These are phyloP conservation scores for Pollicipes pollicipes DNA, from an alignment of 1,140 invertebrate genomes.

Conservation along the genomic window DNA sequence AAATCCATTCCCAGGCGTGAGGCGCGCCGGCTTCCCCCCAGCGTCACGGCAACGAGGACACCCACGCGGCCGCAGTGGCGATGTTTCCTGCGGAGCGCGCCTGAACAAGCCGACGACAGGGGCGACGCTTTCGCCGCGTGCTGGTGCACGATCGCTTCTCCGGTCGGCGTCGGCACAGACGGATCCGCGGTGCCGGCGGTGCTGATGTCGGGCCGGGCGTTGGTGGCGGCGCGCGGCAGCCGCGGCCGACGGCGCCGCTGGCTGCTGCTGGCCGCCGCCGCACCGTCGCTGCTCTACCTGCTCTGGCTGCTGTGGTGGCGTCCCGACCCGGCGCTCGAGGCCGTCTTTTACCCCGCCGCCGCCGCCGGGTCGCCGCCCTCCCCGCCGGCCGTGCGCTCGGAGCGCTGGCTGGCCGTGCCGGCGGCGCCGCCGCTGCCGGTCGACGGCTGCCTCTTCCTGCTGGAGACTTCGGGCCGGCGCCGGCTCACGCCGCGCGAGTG, in stretches of 20 bases:
- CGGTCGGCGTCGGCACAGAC: too few relatives aligned
- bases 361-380: neutral
- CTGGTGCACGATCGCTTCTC: too few relatives aligned
- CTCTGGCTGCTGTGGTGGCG: neutral
- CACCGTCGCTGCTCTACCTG: neutral
- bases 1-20: too few relatives aligned
- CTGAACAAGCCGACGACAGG: neutral
- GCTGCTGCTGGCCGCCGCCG: neutral
- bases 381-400: too few relatives aligned
- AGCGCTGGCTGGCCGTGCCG: neutral
- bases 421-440: neutral
- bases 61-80: too few relatives aligned
- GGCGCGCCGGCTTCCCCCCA: too few relatives aligned
- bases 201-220: neutral
- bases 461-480: neutral
- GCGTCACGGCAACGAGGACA: too few relatives aligned
- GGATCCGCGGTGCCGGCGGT: too few relatives aligned
- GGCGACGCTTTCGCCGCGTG: neutral
- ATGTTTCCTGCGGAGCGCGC: too few relatives aligned
- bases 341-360: neutral
- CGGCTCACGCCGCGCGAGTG: neutral
- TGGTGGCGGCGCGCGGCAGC: neutral
- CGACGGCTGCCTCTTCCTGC: neutral
- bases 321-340: neutral
- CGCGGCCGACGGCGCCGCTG: too few relatives aligned